These are phyloP conservation scores for Arbacia lixula DNA, from an alignment of 53 echinoderm and acorn worm genomes.

Conservation along the genomic window DNA sequence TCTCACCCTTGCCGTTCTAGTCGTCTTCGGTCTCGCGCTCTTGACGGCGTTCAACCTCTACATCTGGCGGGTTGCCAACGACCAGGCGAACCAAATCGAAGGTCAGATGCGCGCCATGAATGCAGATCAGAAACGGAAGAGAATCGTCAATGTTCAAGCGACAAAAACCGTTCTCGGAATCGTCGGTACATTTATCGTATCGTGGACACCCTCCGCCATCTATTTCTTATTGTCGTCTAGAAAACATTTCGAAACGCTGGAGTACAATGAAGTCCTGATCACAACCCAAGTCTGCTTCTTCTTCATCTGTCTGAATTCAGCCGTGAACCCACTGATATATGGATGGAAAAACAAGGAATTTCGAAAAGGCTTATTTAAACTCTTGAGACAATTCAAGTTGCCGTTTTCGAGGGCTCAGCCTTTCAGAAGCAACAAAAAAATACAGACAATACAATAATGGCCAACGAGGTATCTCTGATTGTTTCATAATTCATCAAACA, in stretches of 20 bases:
- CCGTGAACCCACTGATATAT: constrained; percentile 39
- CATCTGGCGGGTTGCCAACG: constrained; percentile 43
- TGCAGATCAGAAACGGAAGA: constrained; percentile 12
- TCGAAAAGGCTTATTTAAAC: constrained; percentile 12
- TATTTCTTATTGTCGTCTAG: neutral
- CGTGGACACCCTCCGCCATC: constrained; percentile 34
- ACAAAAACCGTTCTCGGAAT: constrained; percentile 41
- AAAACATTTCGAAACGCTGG: too few relatives aligned
- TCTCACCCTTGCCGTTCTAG: neutral
- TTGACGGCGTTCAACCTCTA: constrained; percentile 17
- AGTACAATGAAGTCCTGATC: neutral
- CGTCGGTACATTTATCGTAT: constrained; percentile 29
- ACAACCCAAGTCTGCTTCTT: constrained; percentile 34
- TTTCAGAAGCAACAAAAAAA: too few relatives aligned
- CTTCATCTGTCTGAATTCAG: constrained; percentile 40
- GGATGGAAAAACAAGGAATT: constrained; percentile 52
- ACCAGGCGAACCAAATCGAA: constrained; percentile 28
- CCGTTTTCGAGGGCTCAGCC: too few relatives aligned
- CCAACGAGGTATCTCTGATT: too few relatives aligned
- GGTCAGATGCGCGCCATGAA: neutral
- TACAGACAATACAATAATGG: too few relatives aligned
- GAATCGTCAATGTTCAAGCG: constrained; percentile 37
- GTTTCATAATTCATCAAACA: too few relatives aligned
- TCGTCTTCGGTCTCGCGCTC: neutral
- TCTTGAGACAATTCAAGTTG: too few relatives aligned